Base-by-base conservation (phyloP, 2,113 vertebrate genomes). In the Gavia stellata region DNA sequence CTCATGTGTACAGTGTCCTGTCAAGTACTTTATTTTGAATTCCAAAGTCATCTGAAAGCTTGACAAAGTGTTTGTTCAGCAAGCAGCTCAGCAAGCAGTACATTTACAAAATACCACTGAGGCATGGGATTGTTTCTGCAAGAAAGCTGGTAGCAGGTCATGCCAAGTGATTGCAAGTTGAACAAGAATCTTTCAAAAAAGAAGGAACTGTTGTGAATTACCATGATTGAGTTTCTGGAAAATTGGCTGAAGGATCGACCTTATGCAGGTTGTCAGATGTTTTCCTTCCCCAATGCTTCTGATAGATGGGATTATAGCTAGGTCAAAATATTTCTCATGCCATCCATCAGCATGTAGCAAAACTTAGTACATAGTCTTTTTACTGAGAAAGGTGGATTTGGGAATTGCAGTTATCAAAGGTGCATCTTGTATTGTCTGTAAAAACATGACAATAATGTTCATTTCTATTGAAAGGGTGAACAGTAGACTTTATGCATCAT, bases 271-370 rank as follows among this genome's bases (percentile, higher is more conserved):
- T 89, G 73, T 73, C 62, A 88, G 55, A 70, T 70, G 20, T 61
- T 80, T 68, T 82, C 33, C 28, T 86, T 84, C 25, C 49, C 16
- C 36, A 34, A 0, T 1, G 4, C 12, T 80, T 89, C 53, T 88
- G 45, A 70, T 13, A 45, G n/a, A 44, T 47, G 42, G 28, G 42
- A 31, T 93, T 94, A 66, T 23, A 70, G 55, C 17, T 79, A 10
- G 53, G 38, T 82, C 66, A 70, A 71, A 87, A 23, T 73, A 49
- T 83, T 67, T 86, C n/a, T 52, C 9, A 9, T 36, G 53, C 15
- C 13, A 14, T 91, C 80, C 10, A 0, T 38, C 68, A 74, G 12
- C 53, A 66, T 0, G 0, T 14, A 72, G 49, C 26, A 70, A 91
- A 94, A 70, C 10, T 13, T 44, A 44, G 9, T 33, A 38, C 28